Evolutionary conservation across 2,797 vertebrate species (phyloP).

Genomic region (Sebastes vulpes): DNA sequence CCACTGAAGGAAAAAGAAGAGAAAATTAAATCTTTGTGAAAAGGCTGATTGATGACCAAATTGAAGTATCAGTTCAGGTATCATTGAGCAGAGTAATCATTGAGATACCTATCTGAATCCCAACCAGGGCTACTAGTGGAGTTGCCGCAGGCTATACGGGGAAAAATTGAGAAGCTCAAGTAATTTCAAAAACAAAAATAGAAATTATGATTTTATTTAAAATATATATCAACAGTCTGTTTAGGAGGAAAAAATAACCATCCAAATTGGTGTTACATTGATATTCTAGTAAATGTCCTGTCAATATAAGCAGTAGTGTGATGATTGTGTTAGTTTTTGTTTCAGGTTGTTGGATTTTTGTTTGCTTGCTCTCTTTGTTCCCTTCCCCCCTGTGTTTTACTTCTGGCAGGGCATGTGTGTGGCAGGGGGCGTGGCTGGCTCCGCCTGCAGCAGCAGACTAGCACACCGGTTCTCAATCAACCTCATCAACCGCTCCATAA

Average conservation of each 20-base stretch:
- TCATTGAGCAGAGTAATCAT: background rate
- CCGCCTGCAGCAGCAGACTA: too few relatives aligned
- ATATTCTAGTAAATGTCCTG: background rate
- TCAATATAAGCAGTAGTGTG: background rate
- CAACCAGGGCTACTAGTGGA: background rate
- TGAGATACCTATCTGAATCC: background rate
- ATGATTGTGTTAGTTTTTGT: too few relatives aligned
- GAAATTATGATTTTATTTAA: background rate
- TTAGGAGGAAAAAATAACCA: background rate
- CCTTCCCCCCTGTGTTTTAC: too few relatives aligned
- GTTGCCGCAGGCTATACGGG: background rate
- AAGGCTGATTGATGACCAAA: background rate
- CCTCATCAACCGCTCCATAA: too few relatives aligned
- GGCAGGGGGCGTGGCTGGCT: too few relatives aligned
- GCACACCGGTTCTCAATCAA: too few relatives aligned
- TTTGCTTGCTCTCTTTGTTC: too few relatives aligned
- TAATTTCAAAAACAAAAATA: background rate
- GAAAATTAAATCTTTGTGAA: slow-evolving; percentile 1
- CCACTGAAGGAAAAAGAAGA: background rate
- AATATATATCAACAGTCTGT: background rate
- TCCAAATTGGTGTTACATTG: background rate
- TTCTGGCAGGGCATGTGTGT: too few relatives aligned
- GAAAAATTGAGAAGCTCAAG: background rate
- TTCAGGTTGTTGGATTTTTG: too few relatives aligned
- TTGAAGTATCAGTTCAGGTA: background rate